These are phyloP conservation scores for Corythoichthys intestinalis DNA, from an alignment of 2,113 vertebrate species.

Conservation along the genomic window DNA sequence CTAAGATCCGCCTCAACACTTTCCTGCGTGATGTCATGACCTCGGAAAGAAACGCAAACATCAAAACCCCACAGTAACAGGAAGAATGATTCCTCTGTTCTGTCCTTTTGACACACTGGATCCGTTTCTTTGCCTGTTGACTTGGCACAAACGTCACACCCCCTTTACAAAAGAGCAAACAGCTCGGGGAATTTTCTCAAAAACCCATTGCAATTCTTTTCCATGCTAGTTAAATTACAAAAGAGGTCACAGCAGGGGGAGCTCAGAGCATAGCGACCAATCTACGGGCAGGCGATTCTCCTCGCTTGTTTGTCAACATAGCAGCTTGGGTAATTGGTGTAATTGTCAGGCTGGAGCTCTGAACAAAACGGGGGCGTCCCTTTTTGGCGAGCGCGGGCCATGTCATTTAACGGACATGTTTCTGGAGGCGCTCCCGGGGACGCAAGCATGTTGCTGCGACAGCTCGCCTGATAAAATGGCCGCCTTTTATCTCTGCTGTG, in stretches of 20 bases:
- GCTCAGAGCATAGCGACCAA: constrained; percentile 49
- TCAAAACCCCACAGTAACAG: constrained; percentile 32
- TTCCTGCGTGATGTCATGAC: constrained; percentile 42
- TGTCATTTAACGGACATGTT: constrained; percentile 70
- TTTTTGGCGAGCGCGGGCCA: constrained; percentile 51
- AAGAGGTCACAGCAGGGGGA: constrained; percentile 57
- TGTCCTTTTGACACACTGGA: constrained; percentile 39
- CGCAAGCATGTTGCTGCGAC: constrained; percentile 57
- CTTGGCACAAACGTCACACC: constrained; percentile 39
- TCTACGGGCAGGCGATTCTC: constrained; percentile 50
- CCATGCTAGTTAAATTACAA: constrained; percentile 68
- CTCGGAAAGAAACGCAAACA: constrained; percentile 39
- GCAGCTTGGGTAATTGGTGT: constrained; percentile 64
- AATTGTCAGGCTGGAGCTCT: constrained; percentile 68
- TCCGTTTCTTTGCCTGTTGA: constrained; percentile 49
- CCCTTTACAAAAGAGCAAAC: constrained; percentile 41
- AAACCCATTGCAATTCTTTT: constrained; percentile 54
- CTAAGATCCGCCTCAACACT: constrained; percentile 47
- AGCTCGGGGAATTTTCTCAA: constrained; percentile 55
- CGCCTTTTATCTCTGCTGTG: constrained; percentile 75
- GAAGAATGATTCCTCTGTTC: constrained; percentile 24
- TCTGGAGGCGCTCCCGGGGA: constrained; percentile 66
- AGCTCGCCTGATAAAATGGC: constrained; percentile 74
- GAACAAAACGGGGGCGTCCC: constrained; percentile 51
- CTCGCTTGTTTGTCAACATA: constrained; percentile 69